Conservation (phyloP, 2,888 invertebrate species). For the Nezara viridula region DNA sequence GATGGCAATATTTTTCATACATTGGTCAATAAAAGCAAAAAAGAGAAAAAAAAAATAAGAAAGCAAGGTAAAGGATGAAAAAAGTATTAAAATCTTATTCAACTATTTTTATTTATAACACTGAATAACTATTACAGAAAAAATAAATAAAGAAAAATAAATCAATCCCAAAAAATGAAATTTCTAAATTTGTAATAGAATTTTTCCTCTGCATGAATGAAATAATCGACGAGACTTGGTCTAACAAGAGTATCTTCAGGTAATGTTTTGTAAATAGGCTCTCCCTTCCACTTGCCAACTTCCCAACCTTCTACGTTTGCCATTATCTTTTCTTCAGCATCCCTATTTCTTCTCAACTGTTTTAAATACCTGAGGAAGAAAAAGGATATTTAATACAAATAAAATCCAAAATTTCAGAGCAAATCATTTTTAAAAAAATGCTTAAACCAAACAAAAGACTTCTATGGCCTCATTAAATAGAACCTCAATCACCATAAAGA, state of each 20-base stretch:
- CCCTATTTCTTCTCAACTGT: conserved; percentile 83
- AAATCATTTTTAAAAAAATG: too few relatives aligned
- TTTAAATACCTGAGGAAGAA: conserved; percentile 74
- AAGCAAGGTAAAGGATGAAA: neutral
- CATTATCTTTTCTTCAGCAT: conserved; percentile 90
- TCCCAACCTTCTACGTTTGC: conserved; percentile 91
- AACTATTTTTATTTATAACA: conserved; percentile 14
- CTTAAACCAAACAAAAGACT: neutral
- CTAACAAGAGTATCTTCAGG: conserved; percentile 76
- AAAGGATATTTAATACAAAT: conserved; percentile 52
- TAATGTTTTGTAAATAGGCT: conserved; percentile 82
- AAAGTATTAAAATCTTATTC: neutral
- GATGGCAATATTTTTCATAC: too few relatives aligned
- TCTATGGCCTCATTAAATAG: neutral
- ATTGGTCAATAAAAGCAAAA: too few relatives aligned
- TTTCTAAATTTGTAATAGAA: neutral
- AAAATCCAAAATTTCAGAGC: neutral
- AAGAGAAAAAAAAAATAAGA: neutral
- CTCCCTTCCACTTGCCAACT: conserved; percentile 90
- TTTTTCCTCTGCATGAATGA: conserved; percentile 72
- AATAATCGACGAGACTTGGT: conserved; percentile 80
- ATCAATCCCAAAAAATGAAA: conserved; percentile 50
- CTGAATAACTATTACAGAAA: neutral
- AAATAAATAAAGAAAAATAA: neutral
- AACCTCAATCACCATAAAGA: neutral